Base-by-base conservation (phyloP, 2,113 vertebrate species). In the Equus przewalskii region DNA sequence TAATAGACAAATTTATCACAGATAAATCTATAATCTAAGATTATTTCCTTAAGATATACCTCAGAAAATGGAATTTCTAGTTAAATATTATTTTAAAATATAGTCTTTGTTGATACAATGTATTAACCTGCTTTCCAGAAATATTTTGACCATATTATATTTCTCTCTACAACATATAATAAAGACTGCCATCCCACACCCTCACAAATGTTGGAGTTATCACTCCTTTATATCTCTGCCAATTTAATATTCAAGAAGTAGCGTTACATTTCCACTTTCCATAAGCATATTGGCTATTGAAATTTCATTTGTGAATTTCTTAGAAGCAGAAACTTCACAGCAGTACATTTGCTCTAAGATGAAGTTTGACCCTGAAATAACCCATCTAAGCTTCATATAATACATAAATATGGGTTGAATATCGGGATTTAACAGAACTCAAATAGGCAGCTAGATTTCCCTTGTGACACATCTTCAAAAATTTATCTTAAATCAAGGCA, bases 1-100 rank as follows among this genome's bases (percentile, higher is more conserved):
- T 87, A 16, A 78, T 54, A 72, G n/a, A 89, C 80, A 92, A 95
- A 49, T 60, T 9, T 70, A 92, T 92, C 81, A 96, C 16, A 60
- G 24, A 67, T n/a, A 54, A 65, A 83, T 87, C 58, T 90, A 22
- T 84, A 72, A 30, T 72, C 36, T 72, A 49, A 90, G 19, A 76
- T 81, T 73, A 60, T 73, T 54, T 90, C 21, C 41, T 72, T 70
- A 76, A 15, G 7, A 8, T 58, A 36, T 49, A 54, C 3, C 51
- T 75, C 88, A 95, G 41, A 84, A 92, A 83, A 36, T 69, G 7
- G 0, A 81, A 87, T 79, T 86, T 64, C 62, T 49, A 81, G 54
- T 15, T 84, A 92, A 92, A 80, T 65, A 51, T 19, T 78, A 85
- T 70, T 95, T 90, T 86, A 72, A 75, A 89, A 72, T 67, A 78